Percentiles rank a stretch among this genome's conserved stretches.
Evolutionary conservation across 2,888 invertebrate genomes (phyloP).

Genomic region (Plebejus anna): DNA sequence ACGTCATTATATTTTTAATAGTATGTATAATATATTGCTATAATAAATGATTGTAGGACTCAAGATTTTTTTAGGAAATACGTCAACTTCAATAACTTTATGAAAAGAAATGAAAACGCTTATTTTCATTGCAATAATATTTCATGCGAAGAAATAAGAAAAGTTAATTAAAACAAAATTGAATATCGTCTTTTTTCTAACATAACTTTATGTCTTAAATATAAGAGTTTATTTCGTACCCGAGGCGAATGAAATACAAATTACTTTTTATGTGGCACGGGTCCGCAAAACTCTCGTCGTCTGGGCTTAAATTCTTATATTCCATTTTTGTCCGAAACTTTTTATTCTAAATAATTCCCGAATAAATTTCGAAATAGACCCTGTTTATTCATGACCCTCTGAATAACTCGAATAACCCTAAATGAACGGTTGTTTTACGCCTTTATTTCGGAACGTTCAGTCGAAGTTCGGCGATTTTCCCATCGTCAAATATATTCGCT

Average conservation of each 20-base stretch:
- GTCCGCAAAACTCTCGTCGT: slow-evolving; percentile 71
- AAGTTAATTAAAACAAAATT: slow-evolving; percentile 25
- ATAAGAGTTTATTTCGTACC: slow-evolving; percentile 31
- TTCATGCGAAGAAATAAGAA: slow-evolving; percentile 13
- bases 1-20: background rate
- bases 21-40: background rate
- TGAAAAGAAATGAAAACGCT: slow-evolving; percentile 1
- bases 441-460: slow-evolving; percentile 73
- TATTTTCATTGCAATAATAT: background rate
- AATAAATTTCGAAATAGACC: slow-evolving; percentile 64
- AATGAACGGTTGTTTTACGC: slow-evolving; percentile 80
- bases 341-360: slow-evolving; percentile 69
- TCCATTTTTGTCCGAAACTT: slow-evolving; percentile 68
- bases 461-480: slow-evolving; percentile 70
- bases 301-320: slow-evolving; percentile 68
- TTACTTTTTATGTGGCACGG: slow-evolving; percentile 41
- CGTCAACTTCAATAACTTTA: background rate
- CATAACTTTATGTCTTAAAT: slow-evolving; percentile 23
- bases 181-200: slow-evolving; percentile 13
- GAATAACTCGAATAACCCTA: slow-evolving; percentile 74
- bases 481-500: slow-evolving; percentile 43
- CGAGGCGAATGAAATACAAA: slow-evolving; percentile 39
- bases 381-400: slow-evolving; percentile 77
- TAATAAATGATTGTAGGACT: background rate
- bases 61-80: background rate